A percentile compares a stretch with the other conserved stretches of the same genome.
phyloP scores from a whole-genome alignment of 2,888 invertebrate species.

The Nephrocerus scutellatus region DNA sequence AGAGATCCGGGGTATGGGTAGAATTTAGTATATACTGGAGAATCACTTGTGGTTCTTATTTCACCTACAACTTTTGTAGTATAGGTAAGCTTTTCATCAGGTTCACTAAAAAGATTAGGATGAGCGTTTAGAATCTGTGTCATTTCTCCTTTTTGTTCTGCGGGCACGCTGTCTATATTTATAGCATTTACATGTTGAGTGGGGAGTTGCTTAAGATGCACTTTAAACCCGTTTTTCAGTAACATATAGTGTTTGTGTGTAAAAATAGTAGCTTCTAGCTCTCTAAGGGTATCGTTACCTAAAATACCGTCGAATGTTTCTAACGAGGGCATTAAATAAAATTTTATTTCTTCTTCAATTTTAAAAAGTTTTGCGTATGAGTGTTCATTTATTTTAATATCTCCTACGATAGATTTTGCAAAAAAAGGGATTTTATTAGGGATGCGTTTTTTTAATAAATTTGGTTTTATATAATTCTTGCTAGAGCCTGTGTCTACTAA shows the following conservation, averaged over 20 bases:
- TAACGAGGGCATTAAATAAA: not conserved
- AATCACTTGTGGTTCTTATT: conserved; percentile 8
- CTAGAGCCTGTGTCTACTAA: conserved; percentile 7
- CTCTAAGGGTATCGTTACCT: conserved; percentile 3
- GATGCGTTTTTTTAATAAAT: conserved; percentile 5
- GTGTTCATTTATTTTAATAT: conserved; percentile 1
- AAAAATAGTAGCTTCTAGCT: not conserved
- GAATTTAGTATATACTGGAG: conserved; percentile 9
- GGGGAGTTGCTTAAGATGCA: not conserved
- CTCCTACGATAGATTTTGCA: conserved; percentile 1
- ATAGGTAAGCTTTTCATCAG: conserved; percentile 12
- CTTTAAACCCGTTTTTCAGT: not conserved
- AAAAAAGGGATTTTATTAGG: conserved; percentile 6
- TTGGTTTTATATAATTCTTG: conserved; percentile 7
- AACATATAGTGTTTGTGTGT: not conserved
- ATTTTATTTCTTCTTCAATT: not conserved
- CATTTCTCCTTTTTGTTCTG: conserved; percentile 8
- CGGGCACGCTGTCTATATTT: conserved; percentile 4
- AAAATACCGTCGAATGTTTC: conserved; percentile 3
- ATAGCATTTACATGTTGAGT: not conserved
- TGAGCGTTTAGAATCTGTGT: conserved; percentile 1
- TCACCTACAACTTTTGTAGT: conserved; percentile 7
- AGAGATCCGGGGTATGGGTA: conserved; percentile 8
- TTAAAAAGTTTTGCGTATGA: conserved; percentile 3
- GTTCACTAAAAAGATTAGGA: conserved; percentile 5